Evolutionary conservation across 2,797 vertebrate genomes (phyloP).

Genomic region (Hydrophis major): DNA sequence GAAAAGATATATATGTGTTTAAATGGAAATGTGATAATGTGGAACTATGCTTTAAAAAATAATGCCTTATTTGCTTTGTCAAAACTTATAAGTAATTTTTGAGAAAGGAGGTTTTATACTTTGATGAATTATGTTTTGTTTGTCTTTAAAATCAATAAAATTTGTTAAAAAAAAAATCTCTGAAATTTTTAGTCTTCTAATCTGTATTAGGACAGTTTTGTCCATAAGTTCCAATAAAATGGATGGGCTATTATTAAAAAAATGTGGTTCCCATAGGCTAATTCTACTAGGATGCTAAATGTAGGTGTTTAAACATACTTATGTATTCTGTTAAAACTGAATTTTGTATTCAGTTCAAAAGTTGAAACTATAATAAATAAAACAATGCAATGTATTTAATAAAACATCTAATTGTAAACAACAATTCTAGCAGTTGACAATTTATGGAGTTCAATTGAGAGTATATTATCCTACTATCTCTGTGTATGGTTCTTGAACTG

Average conservation of each 20-base stretch:
- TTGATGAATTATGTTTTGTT: no score
- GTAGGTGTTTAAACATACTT: not conserved
- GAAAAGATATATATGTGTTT: no score
- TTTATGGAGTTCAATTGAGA: not conserved
- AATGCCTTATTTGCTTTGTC: no score
- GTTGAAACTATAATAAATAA: not conserved
- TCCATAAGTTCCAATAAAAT: not conserved
- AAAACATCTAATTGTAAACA: not conserved
- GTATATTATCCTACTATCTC: no score
- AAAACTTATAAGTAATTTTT: no score
- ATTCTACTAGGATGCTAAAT: not conserved
- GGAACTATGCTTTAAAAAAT: no score
- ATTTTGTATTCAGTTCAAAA: not conserved
- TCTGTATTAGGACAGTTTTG: not conserved
- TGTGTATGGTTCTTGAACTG: no score
- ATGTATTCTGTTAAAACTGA: not conserved
- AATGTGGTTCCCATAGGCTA: not conserved
- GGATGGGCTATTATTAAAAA: not conserved
- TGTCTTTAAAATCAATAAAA: no score
- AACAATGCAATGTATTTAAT: not conserved
- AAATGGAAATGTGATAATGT: no score
- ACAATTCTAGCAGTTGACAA: not conserved
- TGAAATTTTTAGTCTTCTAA: not conserved
- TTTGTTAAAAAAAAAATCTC: no score
- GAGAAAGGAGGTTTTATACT: no score